Conservation (phyloP, 1,140 invertebrate genomes). For the Hypothenemus hampei region DNA sequence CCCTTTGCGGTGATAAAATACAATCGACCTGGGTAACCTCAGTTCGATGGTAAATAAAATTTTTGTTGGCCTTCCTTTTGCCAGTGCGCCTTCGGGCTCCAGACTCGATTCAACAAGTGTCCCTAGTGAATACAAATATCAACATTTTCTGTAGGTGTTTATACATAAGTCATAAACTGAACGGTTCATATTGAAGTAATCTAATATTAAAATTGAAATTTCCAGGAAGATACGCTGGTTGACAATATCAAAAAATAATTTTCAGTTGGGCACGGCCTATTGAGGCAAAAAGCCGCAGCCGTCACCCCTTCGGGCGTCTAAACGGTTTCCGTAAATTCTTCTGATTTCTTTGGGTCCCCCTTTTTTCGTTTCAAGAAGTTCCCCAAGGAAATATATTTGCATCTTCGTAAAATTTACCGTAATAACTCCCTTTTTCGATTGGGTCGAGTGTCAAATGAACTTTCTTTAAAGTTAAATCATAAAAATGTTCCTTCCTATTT, state of each 20-base stretch:
- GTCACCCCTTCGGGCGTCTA: neutral
- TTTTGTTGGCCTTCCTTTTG: conserved; percentile 13
- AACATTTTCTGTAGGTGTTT: no score
- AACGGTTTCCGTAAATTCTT: conserved; percentile 4
- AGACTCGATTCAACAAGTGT: conserved; percentile 7
- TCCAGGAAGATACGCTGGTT: no score
- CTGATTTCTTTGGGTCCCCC: conserved; percentile 3
- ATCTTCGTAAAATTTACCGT: conserved; percentile 18
- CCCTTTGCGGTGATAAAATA: conserved; percentile 5
- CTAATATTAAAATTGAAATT: no score
- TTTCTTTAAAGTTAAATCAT: conserved; percentile 13
- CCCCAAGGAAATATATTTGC: conserved; percentile 16
- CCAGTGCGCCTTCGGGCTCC: neutral
- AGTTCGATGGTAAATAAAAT: conserved; percentile 5
- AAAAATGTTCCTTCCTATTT: no score
- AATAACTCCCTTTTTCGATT: conserved; percentile 21
- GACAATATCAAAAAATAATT: no score
- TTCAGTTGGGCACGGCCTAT: no score
- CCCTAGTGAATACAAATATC: no score
- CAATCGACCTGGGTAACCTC: neutral
- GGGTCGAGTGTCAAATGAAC: conserved; percentile 15
- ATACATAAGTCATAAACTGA: no score
- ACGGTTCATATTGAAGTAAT: no score
- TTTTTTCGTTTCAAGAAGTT: conserved; percentile 1
- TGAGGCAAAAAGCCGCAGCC: neutral